phyloP scores from a whole-genome alignment of 2,888 invertebrate genomes.

The Philhelius pedissequus region DNA sequence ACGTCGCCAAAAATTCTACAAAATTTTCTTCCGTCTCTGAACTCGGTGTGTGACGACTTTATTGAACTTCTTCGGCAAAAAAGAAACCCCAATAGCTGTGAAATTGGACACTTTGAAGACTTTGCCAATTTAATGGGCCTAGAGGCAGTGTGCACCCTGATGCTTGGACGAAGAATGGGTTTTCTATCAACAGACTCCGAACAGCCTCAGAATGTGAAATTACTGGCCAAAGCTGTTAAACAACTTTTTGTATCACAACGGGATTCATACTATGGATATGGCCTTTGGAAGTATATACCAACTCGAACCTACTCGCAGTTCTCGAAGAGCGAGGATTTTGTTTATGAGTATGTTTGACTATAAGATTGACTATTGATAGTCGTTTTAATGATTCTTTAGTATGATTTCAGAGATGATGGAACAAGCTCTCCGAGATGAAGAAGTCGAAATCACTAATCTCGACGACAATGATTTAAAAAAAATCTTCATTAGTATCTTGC shows the following conservation, averaged over 20 bases:
- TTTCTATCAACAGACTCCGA: constrained; percentile 81
- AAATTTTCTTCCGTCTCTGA: constrained; percentile 86
- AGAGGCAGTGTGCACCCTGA: constrained; percentile 89
- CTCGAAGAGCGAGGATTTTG: constrained; percentile 86
- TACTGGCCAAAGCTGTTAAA: constrained; percentile 86
- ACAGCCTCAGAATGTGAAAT: constrained; percentile 82
- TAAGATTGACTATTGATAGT: not conserved
- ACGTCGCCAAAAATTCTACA: constrained; percentile 88
- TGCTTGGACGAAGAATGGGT: constrained; percentile 89
- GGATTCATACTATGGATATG: constrained; percentile 88
- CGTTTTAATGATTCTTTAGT: constrained; percentile 78
- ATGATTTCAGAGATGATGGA: constrained; percentile 89
- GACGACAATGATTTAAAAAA: constrained; percentile 83
- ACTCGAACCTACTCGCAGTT: constrained; percentile 86
- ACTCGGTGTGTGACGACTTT: constrained; percentile 89
- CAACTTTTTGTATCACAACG: constrained; percentile 88
- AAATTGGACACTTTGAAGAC: constrained; percentile 85
- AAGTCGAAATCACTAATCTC: constrained; percentile 74
- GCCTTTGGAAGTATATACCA: constrained; percentile 89
- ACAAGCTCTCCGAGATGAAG: constrained; percentile 82
- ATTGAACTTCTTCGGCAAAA: constrained; percentile 83
- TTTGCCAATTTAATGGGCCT: constrained; percentile 88
- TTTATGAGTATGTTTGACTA: constrained; percentile 84
- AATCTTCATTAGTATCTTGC: constrained; percentile 87
- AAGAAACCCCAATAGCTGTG: constrained; percentile 80